Evolutionary conservation across 2,113 vertebrate genomes (phyloP), one percentile per base, ranked within the genome.

Genomic region (Mesitornis unicolor): DNA sequence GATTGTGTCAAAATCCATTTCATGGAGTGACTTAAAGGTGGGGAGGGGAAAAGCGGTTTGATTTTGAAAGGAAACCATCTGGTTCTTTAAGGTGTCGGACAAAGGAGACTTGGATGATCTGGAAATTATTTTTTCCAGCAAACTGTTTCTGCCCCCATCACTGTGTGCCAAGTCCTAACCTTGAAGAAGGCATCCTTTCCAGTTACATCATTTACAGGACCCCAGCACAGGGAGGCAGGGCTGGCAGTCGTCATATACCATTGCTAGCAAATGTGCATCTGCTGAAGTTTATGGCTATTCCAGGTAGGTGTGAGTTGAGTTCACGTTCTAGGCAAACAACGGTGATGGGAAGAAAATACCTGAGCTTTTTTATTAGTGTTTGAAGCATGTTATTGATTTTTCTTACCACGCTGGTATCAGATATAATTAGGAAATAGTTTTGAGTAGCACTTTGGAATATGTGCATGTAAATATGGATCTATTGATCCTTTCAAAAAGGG

Each of bases 171-270:
- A n/a, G 29, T 3, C 8, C 24, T 3, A 29, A 25, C 19, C 7
- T 6, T 81, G 42, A 40, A 43, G 48, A 4, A 40, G 54, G 25
- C 53, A 26, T 54, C 54, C 25, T 67, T 50, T 42, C 40, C 50
- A 31, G 28, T 63, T 63, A 7, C 1, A 16, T 33, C 0, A 1
- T 36, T 64, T 48, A 2, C 0, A 38, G 67, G n/a, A 25, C 5
- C 15, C 63, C 29, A 56, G n/a, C 63, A 35, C 3, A 33, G 56
- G 2, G 11, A 53, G 48, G 40, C 35, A 60, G 68, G 22, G 25
- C 9, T 20, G 43, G 28, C 25, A 86, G 31, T 16, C 40, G 9
- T n/a, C 60, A 59, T 5, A 9, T 13, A 26, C 5, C 11, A 8
- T 10, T 4, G 13, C n/a, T 28, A 50, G 50, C 60, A 59, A 77